phyloP scores from a whole-genome alignment of 2,797 vertebrate genomes.

The Alca torda region DNA sequence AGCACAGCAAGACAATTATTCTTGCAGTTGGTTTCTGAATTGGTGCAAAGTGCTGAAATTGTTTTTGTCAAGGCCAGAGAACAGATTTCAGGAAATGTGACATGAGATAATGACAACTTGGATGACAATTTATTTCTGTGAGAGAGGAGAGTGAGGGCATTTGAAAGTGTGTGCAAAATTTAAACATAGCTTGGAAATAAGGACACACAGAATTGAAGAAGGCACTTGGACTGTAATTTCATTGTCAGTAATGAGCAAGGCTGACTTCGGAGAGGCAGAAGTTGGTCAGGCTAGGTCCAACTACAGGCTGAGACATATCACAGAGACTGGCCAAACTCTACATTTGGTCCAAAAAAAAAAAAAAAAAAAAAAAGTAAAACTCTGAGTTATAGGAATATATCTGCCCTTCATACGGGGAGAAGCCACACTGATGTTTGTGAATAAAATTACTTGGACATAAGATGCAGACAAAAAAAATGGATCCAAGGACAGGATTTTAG shows the following conservation, averaged over 20 bases:
- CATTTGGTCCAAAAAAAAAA: background rate
- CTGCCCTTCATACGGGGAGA: background rate
- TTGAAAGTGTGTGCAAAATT: background rate
- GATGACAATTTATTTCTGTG: background rate
- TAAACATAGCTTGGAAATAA: background rate
- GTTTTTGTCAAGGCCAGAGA: background rate
- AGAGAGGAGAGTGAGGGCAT: background rate
- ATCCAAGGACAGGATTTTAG: background rate
- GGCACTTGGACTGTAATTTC: background rate
- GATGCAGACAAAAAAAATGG: background rate
- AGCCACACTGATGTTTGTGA: background rate
- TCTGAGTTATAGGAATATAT: background rate
- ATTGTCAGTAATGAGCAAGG: background rate
- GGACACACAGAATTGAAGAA: background rate
- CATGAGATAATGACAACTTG: background rate
- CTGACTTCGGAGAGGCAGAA: background rate
- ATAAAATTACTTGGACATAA: background rate
- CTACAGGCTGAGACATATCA: background rate
- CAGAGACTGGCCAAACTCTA: background rate
- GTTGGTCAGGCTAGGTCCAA: background rate
- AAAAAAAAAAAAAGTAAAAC: accelerated
- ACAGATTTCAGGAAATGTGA: background rate
- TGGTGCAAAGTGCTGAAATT: background rate
- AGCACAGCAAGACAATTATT: background rate
- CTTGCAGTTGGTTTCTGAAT: background rate